phyloP scores from a whole-genome alignment of 2,797 vertebrate genomes.

The Myoxocephalus aenaeus region DNA sequence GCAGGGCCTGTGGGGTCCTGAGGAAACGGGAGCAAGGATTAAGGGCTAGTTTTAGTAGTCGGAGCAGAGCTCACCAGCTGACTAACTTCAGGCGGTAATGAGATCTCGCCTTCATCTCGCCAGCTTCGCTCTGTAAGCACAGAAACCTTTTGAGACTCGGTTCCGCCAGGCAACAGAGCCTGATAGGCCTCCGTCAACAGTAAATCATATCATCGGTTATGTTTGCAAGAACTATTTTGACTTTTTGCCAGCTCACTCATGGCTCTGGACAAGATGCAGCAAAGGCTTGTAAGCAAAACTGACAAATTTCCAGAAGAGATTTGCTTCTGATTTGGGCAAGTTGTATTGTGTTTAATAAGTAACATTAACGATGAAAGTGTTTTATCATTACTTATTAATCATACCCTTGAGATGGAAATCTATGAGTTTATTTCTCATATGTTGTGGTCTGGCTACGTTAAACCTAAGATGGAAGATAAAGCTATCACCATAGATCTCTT shows the following conservation, averaged over 20 bases:
- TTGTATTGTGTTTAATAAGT: conserved; percentile 1
- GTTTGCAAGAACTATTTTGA: conserved; percentile 29
- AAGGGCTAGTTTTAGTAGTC: conserved; percentile 10
- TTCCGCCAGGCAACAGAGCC: conserved; percentile 27
- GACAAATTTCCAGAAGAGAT: background rate
- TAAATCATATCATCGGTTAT: conserved; percentile 57
- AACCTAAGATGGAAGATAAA: conserved; percentile 7
- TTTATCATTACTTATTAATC: background rate
- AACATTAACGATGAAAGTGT: background rate
- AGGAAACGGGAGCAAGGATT: conserved; percentile 9
- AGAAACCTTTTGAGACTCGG: conserved; percentile 47
- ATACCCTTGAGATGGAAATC: background rate
- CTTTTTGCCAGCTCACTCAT: conserved; percentile 8
- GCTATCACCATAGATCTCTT: background rate
- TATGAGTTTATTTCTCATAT: conserved; percentile 14
- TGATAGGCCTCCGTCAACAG: conserved; percentile 19
- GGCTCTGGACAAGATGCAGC: conserved; percentile 4
- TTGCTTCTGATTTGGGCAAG: background rate
- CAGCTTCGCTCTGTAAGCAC: conserved; percentile 44
- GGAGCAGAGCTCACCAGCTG: conserved; percentile 10
- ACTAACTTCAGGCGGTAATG: conserved; percentile 38
- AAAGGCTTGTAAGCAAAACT: conserved; percentile 15
- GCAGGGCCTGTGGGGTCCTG: background rate
- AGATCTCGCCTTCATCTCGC: conserved; percentile 44
- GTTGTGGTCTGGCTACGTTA: background rate